Evolutionary conservation across 2,113 vertebrate species (phyloP), one percentile per base, ranked within the genome.

Genomic region (Coturnix japonica): DNA sequence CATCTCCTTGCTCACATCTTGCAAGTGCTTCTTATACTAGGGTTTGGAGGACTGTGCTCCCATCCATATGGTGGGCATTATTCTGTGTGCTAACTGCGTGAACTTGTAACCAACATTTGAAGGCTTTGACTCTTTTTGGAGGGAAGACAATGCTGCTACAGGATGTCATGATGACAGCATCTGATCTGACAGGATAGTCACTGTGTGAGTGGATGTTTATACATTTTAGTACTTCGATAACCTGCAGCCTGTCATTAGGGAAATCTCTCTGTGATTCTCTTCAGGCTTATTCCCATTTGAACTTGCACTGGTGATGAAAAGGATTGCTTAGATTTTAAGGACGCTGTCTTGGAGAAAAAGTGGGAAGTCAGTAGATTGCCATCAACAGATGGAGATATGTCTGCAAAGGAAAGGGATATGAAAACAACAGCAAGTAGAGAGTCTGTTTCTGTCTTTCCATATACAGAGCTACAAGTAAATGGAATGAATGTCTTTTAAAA

Each of bases 361-460:
- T 49, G 15, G 4, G 3, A 13, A n/a, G 71, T 89, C 59, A 77
- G 51, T 64, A 25, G 30, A 30, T 33, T 85, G 18, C 78, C 47
- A 71, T 57, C 23, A 87, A 63, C 69, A 91, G 76, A 77, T 60
- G 47, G 83, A 88, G 35, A 67, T 90, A 28, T 78, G 30, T 78
- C 57, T 90, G 30, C 81, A 72, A 61, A 83, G 43, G 35, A 93
- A 83, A 75, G 6, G 17, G 35, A 25, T 85, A 56, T 77, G 57
- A 93, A 91, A 84, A 84, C 69, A 70, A 69, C 35, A 89, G 44
- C 37, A 69, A 73, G 74, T 53, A 73, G 43, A 72, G 64, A 85
- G 39, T 65, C 67, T 63, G 43, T 9, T 83, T 86, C 47, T 53
- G 22, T 79, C 25, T 72, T 47, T 53, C 35, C 77, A 12, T 60